A percentile compares a stretch with the other conserved stretches of the same genome.
phyloP scores from a whole-genome alignment of 2,113 vertebrate genomes.

The Anguilla rostrata region DNA sequence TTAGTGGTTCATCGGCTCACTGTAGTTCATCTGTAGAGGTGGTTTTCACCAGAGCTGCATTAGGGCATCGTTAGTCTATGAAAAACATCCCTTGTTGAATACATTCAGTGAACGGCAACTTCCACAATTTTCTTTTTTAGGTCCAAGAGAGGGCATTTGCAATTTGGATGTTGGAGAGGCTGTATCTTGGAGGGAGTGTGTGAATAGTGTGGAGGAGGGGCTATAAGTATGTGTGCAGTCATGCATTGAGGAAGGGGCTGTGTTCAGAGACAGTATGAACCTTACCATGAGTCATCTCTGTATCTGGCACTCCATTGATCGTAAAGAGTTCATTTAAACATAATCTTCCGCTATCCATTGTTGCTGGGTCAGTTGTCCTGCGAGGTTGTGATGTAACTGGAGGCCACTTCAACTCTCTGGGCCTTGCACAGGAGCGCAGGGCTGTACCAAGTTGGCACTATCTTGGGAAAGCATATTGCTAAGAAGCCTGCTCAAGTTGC shows the following conservation, averaged over 20 bases:
- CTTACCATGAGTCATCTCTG: neutral
- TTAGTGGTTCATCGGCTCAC: neutral
- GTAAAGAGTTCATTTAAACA: neutral
- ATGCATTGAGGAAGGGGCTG: neutral
- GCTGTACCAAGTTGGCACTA: neutral
- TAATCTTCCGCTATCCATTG: neutral
- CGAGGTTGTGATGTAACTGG: neutral
- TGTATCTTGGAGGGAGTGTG: neutral
- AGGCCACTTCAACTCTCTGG: neutral
- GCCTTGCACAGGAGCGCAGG: neutral
- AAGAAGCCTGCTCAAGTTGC: neutral
- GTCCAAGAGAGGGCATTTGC: too few relatives aligned
- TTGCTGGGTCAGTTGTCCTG: neutral
- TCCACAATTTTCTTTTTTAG: too few relatives aligned
- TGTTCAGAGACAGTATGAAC: neutral
- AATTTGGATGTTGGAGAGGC: neutral
- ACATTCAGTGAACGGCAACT: too few relatives aligned
- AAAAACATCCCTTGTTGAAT: too few relatives aligned
- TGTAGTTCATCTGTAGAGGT: neutral
- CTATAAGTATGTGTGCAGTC: neutral
- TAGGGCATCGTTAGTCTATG: too few relatives aligned
- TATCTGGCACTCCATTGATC: neutral
- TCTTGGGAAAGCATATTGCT: neutral
- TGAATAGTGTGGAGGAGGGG: neutral
- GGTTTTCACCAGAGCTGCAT: neutral